Evolutionary conservation across 2,113 vertebrate genomes (phyloP), one percentile per base, ranked within the genome.

Genomic region (Butorides virescens): DNA sequence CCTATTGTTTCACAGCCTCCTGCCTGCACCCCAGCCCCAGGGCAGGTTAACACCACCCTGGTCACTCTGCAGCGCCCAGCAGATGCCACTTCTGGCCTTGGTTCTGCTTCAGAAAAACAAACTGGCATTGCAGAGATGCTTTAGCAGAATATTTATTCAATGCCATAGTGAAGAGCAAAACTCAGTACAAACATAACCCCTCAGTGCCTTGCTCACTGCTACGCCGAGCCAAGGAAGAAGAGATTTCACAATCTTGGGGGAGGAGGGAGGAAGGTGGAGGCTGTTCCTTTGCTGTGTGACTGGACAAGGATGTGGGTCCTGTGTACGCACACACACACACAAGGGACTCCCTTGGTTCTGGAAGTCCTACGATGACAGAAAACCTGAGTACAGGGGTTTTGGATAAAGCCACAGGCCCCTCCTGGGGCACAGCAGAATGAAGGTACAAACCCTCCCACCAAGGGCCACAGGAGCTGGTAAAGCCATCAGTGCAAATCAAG

Each of bases 121-220:
- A 7, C 13, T 68, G 4, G 1, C 39, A n/a, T 26, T 44, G 49
- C 68, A 32, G n/a, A 78, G 65, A 74, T 93, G 90, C 91, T 92
- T 93, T 16, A 96, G 96, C 91, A 87, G 92, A 92, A 7, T 81
- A 84, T 96, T 95, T 96, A 96, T 95, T 96, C 76, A 68, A 78
- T 42, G 80, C 91, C 70, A 75, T 87, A 86, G 92, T 91, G 92
- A 92, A 68, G 88, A 94, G 95, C 94, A 90, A 71, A 91, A 94
- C 92, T 92, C 25, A 0, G 88, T 87, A 94, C 92, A 94, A 97
- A 96, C 86, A 85, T 11, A 73, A 73, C 32, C 78, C 56, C 76
- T 94, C 75, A 25, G 70, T 88, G 90, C 86, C 72, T 88, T 11
- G 7, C 82, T 77, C 19, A 3, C 82, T 82, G 17, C 90, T 44